Evolutionary conservation across 2,888 invertebrate species (phyloP).

Genomic region (Anthophora plumipes): DNA sequence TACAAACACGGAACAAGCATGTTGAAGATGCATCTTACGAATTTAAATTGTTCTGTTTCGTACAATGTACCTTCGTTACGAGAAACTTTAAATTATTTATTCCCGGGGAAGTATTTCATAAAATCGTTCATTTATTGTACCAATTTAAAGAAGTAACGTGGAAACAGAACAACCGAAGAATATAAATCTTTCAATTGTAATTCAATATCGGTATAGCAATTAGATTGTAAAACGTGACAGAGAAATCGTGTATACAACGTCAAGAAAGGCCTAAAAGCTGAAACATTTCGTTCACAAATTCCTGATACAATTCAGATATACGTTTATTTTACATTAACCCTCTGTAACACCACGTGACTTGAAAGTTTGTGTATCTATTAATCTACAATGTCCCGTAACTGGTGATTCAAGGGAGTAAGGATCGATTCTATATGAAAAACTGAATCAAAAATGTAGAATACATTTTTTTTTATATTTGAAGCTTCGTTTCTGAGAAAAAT

Average conservation of each 20-base stretch:
- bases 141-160: neutral
- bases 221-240: neutral
- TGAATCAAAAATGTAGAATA: too few relatives aligned
- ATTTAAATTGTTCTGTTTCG: neutral
- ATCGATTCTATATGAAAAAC: too few relatives aligned
- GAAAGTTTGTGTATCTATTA: too few relatives aligned
- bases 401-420: too few relatives aligned
- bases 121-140: neutral
- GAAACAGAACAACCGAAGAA: neutral
- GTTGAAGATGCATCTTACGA: neutral
- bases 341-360: too few relatives aligned
- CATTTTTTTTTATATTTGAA: too few relatives aligned
- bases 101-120: neutral
- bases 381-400: too few relatives aligned
- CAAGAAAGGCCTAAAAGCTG: neutral
- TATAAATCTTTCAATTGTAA: neutral
- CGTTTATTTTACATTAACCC: neutral
- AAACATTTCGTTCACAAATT: neutral
- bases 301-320: neutral
- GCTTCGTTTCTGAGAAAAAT: too few relatives aligned
- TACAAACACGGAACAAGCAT: constrained; percentile 37
- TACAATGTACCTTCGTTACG: neutral
- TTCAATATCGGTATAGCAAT: neutral
- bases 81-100: neutral
- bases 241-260: neutral